These are phyloP conservation scores for Luperina testacea DNA, from an alignment of 2,888 invertebrate species.

Conservation along the genomic window DNA sequence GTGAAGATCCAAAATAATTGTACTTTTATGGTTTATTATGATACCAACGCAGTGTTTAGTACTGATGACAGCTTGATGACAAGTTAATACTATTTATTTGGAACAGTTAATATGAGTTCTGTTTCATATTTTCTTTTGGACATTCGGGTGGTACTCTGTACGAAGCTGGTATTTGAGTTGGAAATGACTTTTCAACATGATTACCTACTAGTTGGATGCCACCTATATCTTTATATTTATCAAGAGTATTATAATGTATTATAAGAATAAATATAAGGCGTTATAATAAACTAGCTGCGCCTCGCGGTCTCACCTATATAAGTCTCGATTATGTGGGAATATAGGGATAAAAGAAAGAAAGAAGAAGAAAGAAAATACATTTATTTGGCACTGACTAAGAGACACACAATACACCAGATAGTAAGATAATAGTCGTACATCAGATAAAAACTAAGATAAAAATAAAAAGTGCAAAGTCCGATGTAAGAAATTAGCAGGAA, in stretches of 20 bases:
- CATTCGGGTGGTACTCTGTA: neutral
- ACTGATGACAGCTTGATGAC: conserved; percentile 83
- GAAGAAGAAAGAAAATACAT: no score
- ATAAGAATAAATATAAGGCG: neutral
- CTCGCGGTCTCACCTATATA: neutral
- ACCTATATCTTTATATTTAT: neutral
- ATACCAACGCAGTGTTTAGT: conserved; percentile 86
- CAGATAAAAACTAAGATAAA: no score
- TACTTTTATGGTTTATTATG: conserved; percentile 82
- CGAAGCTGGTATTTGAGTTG: neutral
- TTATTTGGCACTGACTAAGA: no score
- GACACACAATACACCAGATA: no score
- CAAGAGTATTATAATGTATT: neutral
- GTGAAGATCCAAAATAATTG: conserved; percentile 87
- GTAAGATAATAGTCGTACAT: no score
- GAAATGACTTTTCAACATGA: neutral
- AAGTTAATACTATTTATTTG: conserved; percentile 74
- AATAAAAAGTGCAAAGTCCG: no score
- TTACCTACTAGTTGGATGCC: neutral
- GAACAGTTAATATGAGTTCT: conserved; percentile 32
- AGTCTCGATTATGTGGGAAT: neutral
- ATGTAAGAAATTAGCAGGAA: no score
- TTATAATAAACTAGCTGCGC: neutral
- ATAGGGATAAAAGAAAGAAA: no score
- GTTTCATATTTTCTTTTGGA: conserved; percentile 35